These are phyloP conservation scores for Festucalex cinctus DNA, from an alignment of 2,113 vertebrate genomes.

Conservation along the genomic window DNA sequence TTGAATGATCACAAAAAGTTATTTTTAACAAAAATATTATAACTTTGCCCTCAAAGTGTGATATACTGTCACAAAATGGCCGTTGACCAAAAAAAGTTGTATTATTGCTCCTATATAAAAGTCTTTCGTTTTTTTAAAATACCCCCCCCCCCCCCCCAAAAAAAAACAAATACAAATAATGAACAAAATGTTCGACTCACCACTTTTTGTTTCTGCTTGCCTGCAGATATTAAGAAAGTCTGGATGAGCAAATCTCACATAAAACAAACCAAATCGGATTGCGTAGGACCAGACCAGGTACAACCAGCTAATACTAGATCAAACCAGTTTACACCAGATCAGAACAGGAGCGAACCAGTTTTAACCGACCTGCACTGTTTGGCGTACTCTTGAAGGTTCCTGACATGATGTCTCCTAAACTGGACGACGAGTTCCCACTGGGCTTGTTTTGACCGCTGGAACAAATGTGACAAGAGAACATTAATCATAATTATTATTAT, in stretches of 20 bases:
- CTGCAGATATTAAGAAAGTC: conserved; percentile 71
- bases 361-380: conserved; percentile 81
- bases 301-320: not conserved
- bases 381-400: conserved; percentile 92
- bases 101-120: too few relatives aligned
- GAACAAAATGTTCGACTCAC: conserved; percentile 69
- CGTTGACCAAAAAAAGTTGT: too few relatives aligned
- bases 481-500: not conserved
- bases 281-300: not conserved
- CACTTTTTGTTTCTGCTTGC: conserved; percentile 99
- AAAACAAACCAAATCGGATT: not conserved
- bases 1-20: too few relatives aligned
- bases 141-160: too few relatives aligned
- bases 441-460: conserved; percentile 78
- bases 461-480: not conserved
- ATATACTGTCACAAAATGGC: too few relatives aligned
- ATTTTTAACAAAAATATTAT: too few relatives aligned
- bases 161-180: too few relatives aligned
- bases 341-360: not conserved
- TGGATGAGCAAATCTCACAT: not conserved
- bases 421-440: conserved; percentile 95
- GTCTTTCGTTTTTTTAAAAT: too few relatives aligned
- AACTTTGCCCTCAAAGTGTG: too few relatives aligned
- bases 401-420: conserved; percentile 96
- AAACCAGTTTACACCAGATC: not conserved